Base-by-base conservation (phyloP, 1,140 invertebrate genomes). In the Aculops lycopersici region DNA sequence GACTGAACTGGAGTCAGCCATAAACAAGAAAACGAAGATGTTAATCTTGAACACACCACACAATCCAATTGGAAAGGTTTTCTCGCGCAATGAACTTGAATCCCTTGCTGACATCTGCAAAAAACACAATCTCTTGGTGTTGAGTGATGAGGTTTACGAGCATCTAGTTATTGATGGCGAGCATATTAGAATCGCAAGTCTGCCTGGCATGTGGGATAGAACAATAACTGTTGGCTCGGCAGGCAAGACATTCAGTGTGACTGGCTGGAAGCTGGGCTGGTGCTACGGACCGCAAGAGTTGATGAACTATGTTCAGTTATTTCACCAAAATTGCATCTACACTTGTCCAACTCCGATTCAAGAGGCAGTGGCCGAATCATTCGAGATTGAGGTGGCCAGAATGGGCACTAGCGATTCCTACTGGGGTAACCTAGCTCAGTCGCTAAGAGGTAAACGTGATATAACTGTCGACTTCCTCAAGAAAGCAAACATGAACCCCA, bases 121-220 rank as follows among this genome's bases (percentile, higher is more conserved):
- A 49, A 81, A 92, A 54, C 72, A 79, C 64, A 72, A 95, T 55
- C 70, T 76, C 4, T 55, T 94, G 3, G 83, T 80, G 43, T 59
- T 95, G 17, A 72, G 78, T 2, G 86, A 95, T 59, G 88, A 95
- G 58, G 88, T 97, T 1, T 95, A 95, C 47, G 86, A 97, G 57
- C 92, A 81, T 76, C 67, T 94, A 49, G 72, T 81, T 16, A 94
- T 76, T 52, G 66, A 76, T 51, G 72, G 72, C 0, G 63, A 80
- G 53, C 84, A 92, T 58, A 68, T 84, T 44, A 65, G 79, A 52
- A 86, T 90, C 75, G 80, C 77, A 14, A 72, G 76, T 1, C 54
- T 94, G 12, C 83, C 86, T n/a, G 81, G 64, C 4, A 95, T 97
- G 88, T 95, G 77, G 71, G 80, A 95, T 43, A 65, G 84, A 40